Conservation (phyloP, 2,113 vertebrate species). For the Podarcis muralis region DNA sequence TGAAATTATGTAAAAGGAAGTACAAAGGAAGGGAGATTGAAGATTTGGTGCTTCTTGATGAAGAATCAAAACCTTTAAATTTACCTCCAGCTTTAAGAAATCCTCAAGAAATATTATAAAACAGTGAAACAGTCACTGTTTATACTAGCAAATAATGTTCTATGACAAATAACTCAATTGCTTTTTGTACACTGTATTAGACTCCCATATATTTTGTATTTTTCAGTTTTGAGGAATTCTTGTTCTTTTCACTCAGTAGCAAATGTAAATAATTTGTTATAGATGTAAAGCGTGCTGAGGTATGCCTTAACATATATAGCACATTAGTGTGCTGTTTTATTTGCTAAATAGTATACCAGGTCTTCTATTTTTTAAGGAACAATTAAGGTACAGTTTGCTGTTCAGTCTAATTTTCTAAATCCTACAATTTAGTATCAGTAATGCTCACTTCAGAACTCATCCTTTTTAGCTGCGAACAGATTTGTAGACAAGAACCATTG, state of each 20-base stretch:
- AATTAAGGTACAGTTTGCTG: conserved; percentile 77
- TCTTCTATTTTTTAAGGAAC: conserved; percentile 82
- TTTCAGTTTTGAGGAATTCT: conserved; percentile 77
- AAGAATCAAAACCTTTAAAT: conserved; percentile 87
- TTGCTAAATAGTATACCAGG: conserved; percentile 76
- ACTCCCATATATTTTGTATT: conserved; percentile 82
- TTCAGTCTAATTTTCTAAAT: conserved; percentile 78
- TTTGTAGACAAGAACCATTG: conserved; percentile 73
- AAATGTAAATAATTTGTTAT: conserved; percentile 77
- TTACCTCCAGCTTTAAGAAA: conserved; percentile 93
- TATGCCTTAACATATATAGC: conserved; percentile 72
- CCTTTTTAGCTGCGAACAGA: conserved; percentile 68
- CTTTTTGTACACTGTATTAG: conserved; percentile 77
- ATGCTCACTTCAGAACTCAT: conserved; percentile 71
- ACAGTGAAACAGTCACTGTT: conserved; percentile 33
- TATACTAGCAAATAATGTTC: conserved; percentile 63
- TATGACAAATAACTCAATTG: conserved; percentile 67
- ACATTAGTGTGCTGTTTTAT: conserved; percentile 74
- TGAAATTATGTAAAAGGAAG: conserved; percentile 91
- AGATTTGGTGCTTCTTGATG: conserved; percentile 91
- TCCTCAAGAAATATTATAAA: conserved; percentile 82
- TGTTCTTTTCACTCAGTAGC: conserved; percentile 72
- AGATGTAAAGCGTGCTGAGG: conserved; percentile 69
- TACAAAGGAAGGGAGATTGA: conserved; percentile 91
- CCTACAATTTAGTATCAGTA: conserved; percentile 67